Conservation (phyloP, 1,140 invertebrate genomes). For the Pygmarrhopalites habei region DNA sequence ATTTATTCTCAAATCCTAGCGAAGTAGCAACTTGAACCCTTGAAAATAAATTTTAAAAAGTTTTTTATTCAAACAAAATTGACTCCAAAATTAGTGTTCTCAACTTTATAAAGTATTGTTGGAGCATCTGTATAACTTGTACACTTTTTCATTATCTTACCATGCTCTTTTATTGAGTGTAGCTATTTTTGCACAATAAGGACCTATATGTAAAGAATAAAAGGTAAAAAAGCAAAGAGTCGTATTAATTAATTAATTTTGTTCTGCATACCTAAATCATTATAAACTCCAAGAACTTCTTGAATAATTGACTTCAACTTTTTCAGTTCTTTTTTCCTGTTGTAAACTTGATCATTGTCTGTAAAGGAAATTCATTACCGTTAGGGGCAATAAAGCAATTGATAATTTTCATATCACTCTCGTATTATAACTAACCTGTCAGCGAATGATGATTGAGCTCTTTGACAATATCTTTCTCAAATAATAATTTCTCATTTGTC, state of each 20-base stretch:
- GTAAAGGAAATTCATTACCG: not conserved
- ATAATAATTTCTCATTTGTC: no score
- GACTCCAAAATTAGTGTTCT: no score
- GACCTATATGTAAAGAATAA: constrained; percentile 20
- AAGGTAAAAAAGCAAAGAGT: constrained; percentile 20
- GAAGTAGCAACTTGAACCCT: no score
- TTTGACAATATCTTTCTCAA: no score
- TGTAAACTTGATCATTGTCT: not conserved
- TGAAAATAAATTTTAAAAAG: no score
- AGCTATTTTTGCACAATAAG: constrained; percentile 13
- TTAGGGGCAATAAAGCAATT: no score
- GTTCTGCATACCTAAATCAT: constrained; percentile 36
- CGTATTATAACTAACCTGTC: no score
- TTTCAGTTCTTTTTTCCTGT: not conserved
- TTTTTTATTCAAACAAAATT: no score
- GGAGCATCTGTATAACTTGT: no score
- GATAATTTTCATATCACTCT: no score
- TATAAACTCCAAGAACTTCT: constrained; percentile 26
- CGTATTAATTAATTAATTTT: not conserved
- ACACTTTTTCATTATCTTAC: not conserved
- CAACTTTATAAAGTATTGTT: no score
- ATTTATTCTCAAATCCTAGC: no score
- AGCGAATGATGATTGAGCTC: constrained; percentile 16
- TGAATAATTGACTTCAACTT: constrained; percentile 14
- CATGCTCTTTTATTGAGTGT: constrained; percentile 8